phyloP scores from a whole-genome alignment of 2,797 vertebrate species.

The Acestrorhynchus altus region DNA sequence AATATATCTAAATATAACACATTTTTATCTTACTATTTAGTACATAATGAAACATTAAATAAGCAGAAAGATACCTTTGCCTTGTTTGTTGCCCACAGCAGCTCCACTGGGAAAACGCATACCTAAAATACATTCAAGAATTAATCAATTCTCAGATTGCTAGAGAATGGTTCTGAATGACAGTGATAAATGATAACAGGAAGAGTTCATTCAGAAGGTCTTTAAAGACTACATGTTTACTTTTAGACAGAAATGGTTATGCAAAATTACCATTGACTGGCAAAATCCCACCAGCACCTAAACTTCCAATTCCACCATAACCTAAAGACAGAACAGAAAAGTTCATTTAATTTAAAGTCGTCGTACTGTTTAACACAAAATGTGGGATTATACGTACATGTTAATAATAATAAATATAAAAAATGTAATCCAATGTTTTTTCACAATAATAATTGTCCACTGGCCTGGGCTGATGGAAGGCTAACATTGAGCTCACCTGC shows the following conservation, averaged over 20 bases:
- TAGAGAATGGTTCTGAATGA: background rate
- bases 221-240: background rate
- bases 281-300: constrained; percentile 62
- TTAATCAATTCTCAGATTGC: background rate
- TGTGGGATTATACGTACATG: no score
- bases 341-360: no score
- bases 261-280: constrained; percentile 71
- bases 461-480: no score
- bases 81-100: constrained; percentile 70
- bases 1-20: constrained; percentile 15
- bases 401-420: no score
- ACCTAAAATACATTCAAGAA: constrained; percentile 61
- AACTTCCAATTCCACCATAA: constrained; percentile 68
- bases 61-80: constrained; percentile 69
- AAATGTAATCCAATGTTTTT: no score
- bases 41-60: background rate
- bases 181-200: background rate
- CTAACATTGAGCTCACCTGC: no score
- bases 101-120: constrained; percentile 72
- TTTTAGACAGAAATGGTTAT: background rate
- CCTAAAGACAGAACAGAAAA: constrained; percentile 54
- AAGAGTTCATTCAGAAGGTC: background rate
- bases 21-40: background rate
- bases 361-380: no score
- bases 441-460: no score